phyloP scores from a whole-genome alignment of 1,140 invertebrate species.

The Drosophila pallidifrons region DNA sequence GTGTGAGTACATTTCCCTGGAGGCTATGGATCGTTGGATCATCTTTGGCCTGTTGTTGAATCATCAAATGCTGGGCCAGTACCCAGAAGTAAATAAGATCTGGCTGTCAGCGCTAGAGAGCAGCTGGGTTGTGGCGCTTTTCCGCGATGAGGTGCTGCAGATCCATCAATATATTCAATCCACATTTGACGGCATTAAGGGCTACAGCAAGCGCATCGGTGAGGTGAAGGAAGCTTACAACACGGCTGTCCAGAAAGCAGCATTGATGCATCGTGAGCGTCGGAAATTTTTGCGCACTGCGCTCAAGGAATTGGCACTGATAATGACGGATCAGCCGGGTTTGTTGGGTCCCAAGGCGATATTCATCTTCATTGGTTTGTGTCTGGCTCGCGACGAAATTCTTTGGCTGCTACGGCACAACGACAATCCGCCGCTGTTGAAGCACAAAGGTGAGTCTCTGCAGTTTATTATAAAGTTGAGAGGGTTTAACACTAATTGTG shows the following conservation, averaged over 20 bases:
- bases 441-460: slow-evolving; percentile 88
- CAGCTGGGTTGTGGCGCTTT: slow-evolving; percentile 97
- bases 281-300: slow-evolving; percentile 98
- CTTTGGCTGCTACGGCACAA: slow-evolving; percentile 98
- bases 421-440: slow-evolving; percentile 95
- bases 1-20: slow-evolving; percentile 98
- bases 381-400: slow-evolving; percentile 98
- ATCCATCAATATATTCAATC: slow-evolving; percentile 97
- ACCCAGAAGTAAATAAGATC: slow-evolving; percentile 93
- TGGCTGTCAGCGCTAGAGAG: slow-evolving; percentile 96
- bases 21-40: slow-evolving; percentile 98
- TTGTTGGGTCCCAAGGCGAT: slow-evolving; percentile 98
- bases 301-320: slow-evolving; percentile 96
- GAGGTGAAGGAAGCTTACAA: slow-evolving; percentile 98
- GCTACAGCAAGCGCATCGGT: slow-evolving; percentile 95
- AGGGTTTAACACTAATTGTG: neutral
- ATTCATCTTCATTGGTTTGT: slow-evolving; percentile 97
- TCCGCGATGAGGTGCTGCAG: slow-evolving; percentile 98
- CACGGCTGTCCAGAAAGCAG: slow-evolving; percentile 95
- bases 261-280: slow-evolving; percentile 95
- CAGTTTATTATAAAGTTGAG: neutral
- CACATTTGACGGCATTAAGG: slow-evolving; percentile 98
- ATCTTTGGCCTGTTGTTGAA: slow-evolving; percentile 97
- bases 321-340: slow-evolving; percentile 99
- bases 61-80: slow-evolving; percentile 91